Evolutionary conservation across 2,797 vertebrate species (phyloP), one percentile per base, ranked within the genome.

Genomic region (Clarias pachynema): DNA sequence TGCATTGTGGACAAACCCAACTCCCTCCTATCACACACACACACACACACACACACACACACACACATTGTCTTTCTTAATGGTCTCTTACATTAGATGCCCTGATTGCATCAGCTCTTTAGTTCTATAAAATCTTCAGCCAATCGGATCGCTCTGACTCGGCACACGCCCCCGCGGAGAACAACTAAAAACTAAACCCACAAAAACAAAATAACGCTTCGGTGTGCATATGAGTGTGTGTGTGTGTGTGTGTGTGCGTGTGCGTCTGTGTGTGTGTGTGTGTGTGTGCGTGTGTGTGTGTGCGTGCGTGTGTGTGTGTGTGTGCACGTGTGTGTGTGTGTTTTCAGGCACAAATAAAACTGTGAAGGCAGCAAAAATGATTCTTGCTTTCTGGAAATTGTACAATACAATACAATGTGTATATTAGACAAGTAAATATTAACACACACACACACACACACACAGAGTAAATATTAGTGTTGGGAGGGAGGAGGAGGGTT

Each of bases 91-190:
- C 22, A 34, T 81, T 68, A 60, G 62, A 6, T 73, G 20, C 2
- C 40, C 16, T 75, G 20, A 60, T 26, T 40, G 65, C 26, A 73
- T 40, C 57, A 29, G 15, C n/a, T 10, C 34, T 29, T n/a, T 65
- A 70, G 62, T 31, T 57, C 34, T 66, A 44, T 10, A 44, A 18
- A 7, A 53, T 44, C 69, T 40, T 73, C 15, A 79, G 40, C 89
- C 86, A 86, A 89, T 88, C 79, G 86, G 79, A 87, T 57, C 16
- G 16, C 10, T 24, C 59, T 74, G 57, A 4, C 69, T 63, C 62
- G 37, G 40, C 81, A 75, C 65, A 81, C 88, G 87, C 12, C 29
- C 88, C 89, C 53, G 56, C 69, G n/a, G 14, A 68, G 12, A 70
- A 62, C 18, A 24, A 78, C 29, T 57, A 5, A 44, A 40, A 1